These are phyloP conservation scores for Bujurquina vittata DNA, from an alignment of 2,113 vertebrate species.

Conservation along the genomic window DNA sequence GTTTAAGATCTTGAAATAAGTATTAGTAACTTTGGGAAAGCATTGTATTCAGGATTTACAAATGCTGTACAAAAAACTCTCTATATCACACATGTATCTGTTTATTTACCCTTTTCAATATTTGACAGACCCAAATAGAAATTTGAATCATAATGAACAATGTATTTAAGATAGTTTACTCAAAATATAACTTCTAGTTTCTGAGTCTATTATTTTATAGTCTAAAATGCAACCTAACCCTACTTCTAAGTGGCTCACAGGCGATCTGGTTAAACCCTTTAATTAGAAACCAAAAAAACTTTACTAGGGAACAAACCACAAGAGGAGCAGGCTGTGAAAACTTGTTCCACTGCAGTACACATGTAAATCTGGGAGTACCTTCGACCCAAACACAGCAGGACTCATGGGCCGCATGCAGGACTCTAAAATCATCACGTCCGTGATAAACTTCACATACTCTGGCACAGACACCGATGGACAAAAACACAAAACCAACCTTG, in stretches of 20 bases:
- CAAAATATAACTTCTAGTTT: background rate
- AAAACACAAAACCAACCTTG: background rate
- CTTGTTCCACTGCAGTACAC: background rate
- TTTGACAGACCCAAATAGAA: background rate
- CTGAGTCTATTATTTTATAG: background rate
- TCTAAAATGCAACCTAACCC: background rate
- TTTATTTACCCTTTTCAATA: background rate
- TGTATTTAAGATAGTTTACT: too few relatives aligned
- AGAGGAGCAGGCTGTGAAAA: background rate
- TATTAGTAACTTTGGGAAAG: background rate
- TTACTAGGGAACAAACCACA: background rate
- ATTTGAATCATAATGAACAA: background rate
- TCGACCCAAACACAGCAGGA: background rate
- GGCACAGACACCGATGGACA: rapidly evolving
- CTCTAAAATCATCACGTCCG: background rate
- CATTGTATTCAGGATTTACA: background rate
- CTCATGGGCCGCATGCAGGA: background rate
- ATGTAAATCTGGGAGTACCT: background rate
- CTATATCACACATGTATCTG: background rate
- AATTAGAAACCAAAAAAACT: background rate
- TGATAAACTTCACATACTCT: background rate
- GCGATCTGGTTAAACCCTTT: background rate
- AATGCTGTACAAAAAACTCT: background rate
- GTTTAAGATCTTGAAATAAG: background rate
- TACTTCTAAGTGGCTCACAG: background rate